Evolutionary conservation across 1,140 invertebrate genomes (phyloP), one percentile per base, ranked within the genome.

Genomic region (Pseudomyrmex gracilis): DNA sequence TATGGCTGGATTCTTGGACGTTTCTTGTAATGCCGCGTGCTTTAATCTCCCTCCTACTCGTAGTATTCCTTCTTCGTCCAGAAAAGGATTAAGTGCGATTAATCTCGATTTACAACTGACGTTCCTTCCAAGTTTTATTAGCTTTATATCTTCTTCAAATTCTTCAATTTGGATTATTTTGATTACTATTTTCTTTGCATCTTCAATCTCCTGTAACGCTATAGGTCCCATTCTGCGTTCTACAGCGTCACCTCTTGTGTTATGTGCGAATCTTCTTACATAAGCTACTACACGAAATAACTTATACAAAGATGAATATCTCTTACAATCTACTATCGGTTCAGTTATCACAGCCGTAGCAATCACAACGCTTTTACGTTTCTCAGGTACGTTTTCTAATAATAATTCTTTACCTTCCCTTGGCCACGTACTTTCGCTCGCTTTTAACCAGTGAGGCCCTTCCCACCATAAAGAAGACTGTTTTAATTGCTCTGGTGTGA

Each of bases 401-500:
- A 10, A 8, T 24, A 60, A 60, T 12, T 24, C 20, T 24, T 22
- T 20, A 60, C 10, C 2, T 60, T 60, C 58, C 10, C 12, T 4
- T 13, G 58, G 20, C 22, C 20, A 60, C 0, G 2, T 12, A 12
- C 12, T 10, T 4, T n/a, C 10, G 8, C 22, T 12, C 3, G 22
- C 13, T 22, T 60, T 12, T 4, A 60, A 12, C 10, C 22, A 60
- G 1, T 3, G 2, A 60, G 58, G 12, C 5, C 4, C 22, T 24
- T 24, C 10, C 20, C 10, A 60, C 58, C 9, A 24, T 12, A 24
- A 12, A 2, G 3, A 13, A 13, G 58, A 10, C 13, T 60, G 17
- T 24, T 22, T 60, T 1, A 60, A 60, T 60, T 60, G 58, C 4
- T 60, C 45, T 15, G 91, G 76, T 9, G 49, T 22, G 55, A 88